Conservation (phyloP, 1,140 invertebrate genomes). For the Elymnias hypermnestra region DNA sequence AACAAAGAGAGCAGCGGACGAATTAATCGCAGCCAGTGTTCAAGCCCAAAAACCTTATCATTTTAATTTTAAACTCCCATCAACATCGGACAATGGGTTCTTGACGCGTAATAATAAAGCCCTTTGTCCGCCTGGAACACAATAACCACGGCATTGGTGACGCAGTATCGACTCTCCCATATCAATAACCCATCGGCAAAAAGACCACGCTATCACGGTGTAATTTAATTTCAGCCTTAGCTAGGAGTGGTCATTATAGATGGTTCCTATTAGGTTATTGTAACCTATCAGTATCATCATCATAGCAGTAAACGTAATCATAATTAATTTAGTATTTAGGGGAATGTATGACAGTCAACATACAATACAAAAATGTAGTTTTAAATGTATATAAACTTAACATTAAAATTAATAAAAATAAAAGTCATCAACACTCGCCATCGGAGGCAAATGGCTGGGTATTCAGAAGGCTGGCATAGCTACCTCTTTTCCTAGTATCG, state of each 20-base stretch:
- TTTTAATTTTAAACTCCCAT: constrained; percentile 28
- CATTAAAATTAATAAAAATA: no score
- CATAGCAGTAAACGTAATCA: no score
- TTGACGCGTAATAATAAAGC: constrained; percentile 31
- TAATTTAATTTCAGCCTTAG: constrained; percentile 67
- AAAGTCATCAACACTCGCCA: no score
- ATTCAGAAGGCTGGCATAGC: no score
- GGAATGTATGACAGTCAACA: no score
- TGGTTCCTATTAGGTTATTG: constrained; percentile 30
- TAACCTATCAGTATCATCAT: constrained; percentile 29
- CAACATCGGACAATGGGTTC: constrained; percentile 22
- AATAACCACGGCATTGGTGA: constrained; percentile 53
- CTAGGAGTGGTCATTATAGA: constrained; percentile 57
- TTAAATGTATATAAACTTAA: no score
- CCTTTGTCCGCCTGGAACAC: constrained; percentile 33
- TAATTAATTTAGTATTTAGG: no score
- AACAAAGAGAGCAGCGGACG: no score
- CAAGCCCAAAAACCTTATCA: constrained; percentile 16
- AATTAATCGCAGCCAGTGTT: neutral
- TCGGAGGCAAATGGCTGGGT: no score
- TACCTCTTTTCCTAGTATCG: no score
- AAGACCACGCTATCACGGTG: constrained; percentile 43
- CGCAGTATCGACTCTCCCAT: constrained; percentile 49
- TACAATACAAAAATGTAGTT: no score
- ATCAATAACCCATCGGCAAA: constrained; percentile 68